These are phyloP conservation scores for Sminthurinus aureus DNA, from an alignment of 2,888 invertebrate species.

Conservation along the genomic window DNA sequence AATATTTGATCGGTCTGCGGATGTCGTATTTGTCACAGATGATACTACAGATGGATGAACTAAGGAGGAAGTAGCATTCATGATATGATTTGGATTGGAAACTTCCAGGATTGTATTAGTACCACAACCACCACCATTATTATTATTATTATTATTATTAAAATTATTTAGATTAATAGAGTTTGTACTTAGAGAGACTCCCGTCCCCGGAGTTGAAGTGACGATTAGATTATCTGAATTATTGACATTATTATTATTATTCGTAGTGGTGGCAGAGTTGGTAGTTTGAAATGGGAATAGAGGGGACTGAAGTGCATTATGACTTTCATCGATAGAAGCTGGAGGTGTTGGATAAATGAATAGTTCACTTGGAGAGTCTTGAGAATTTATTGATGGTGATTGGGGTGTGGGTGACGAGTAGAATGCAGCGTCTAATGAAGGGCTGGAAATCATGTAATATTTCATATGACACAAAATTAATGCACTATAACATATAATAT, in stretches of 20 bases:
- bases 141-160: not conserved
- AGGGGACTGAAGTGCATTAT: conserved; percentile 68
- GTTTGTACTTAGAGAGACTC: conserved; percentile 8
- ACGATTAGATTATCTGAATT: conserved; percentile 22
- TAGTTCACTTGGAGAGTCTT: conserved; percentile 71
- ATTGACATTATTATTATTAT: conserved; percentile 4
- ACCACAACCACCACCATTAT: not conserved
- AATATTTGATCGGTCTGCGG: not conserved
- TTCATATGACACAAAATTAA: no score
- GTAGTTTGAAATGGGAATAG: conserved; percentile 70
- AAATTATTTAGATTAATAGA: conserved; percentile 1
- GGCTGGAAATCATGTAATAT: conserved; percentile 27
- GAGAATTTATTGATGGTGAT: conserved; percentile 68
- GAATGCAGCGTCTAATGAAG: conserved; percentile 49
- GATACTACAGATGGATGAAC: not conserved
- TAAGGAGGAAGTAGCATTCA: not conserved
- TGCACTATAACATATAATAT: no score
- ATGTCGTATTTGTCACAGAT: not conserved
- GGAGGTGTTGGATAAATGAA: conserved; percentile 87
- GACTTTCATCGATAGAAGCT: conserved; percentile 68
- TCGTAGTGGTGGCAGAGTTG: conserved; percentile 62
- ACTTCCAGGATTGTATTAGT: not conserved
- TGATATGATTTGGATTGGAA: conserved; percentile 26
- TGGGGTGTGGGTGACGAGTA: conserved; percentile 66
- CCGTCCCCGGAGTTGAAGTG: not conserved